Evolutionary conservation across 2,113 vertebrate species (phyloP), one percentile per base, ranked within the genome.

Genomic region (Empidonax traillii): DNA sequence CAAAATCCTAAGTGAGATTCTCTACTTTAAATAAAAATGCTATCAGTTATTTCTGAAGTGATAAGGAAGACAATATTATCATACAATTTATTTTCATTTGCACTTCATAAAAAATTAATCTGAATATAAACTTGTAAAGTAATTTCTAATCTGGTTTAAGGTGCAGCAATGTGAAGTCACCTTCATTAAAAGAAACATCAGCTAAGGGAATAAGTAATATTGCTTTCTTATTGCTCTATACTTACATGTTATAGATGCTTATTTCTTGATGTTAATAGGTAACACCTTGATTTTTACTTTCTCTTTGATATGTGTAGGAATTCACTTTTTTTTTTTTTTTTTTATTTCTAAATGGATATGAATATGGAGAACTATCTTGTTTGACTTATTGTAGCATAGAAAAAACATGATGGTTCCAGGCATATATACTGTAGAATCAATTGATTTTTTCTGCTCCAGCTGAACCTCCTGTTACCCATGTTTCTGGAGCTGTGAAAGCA

Each of bases 41-140:
- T 49, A 59, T 28, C 30, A 27, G 58, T 15, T 66, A 73, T 62
- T 87, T 95, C 24, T 66, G 21, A 56, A 89, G 56, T 51, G 47
- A 44, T 63, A 51, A 77, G 16, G 76, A 92, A 12, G 33, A 62
- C 2, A 44, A 73, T 87, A 87, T 46, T 31, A 82, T 41, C 82
- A 62, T 27, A 43, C 8, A 87, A 28, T 94, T 88, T 65, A 27
- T 95, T 93, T 91, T 77, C 37, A 84, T 92, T 96, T 92, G 43
- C 75, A 76, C 91, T 89, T 80, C n/a, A 52, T 81, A 47, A 59
- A 74, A 73, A 55, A 9, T 21, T 49, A 81, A 74, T 55, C 41
- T 52, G 71, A 69, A 55, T 83, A 68, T 90, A 96, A 94, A 95
- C 52, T 55, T 46, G 35, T 79, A 76, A 73, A 69, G 14, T 3